Conservation (phyloP, 2,113 vertebrate species). For the Cavia porcellus region DNA sequence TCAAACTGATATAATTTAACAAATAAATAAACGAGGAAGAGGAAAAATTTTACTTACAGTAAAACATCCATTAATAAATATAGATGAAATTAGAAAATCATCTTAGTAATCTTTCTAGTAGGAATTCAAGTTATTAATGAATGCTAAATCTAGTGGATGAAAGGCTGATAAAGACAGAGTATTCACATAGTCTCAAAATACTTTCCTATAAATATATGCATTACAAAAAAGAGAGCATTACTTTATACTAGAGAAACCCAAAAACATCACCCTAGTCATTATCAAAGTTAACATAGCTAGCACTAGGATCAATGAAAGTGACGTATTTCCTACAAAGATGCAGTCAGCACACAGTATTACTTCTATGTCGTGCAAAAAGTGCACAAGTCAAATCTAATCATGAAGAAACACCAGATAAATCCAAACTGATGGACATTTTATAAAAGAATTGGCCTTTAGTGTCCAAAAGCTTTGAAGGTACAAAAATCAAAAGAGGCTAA, state of each 20-base stretch:
- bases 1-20: neutral
- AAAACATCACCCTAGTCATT: neutral
- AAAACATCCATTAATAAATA: neutral
- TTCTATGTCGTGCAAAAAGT: neutral
- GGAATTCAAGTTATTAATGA: slow-evolving; percentile 30
- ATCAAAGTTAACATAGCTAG: neutral
- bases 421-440: neutral
- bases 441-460: neutral
- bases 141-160: neutral
- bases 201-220: neutral
- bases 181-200: neutral
- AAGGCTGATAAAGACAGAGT: neutral
- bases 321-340: neutral
- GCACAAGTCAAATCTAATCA: neutral
- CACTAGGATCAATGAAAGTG: neutral
- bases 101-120: slow-evolving; percentile 12
- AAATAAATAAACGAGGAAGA: neutral
- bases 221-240: neutral
- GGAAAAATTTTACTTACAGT: neutral
- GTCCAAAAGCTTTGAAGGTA: slow-evolving; percentile 35
- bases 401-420: neutral
- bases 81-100: neutral
- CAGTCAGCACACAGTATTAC: neutral
- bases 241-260: neutral
- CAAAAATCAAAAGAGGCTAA: neutral